Evolutionary conservation across 92 coral and sea anemone genomes (phyloP).

Genomic region (Phymanthus crucifer): DNA sequence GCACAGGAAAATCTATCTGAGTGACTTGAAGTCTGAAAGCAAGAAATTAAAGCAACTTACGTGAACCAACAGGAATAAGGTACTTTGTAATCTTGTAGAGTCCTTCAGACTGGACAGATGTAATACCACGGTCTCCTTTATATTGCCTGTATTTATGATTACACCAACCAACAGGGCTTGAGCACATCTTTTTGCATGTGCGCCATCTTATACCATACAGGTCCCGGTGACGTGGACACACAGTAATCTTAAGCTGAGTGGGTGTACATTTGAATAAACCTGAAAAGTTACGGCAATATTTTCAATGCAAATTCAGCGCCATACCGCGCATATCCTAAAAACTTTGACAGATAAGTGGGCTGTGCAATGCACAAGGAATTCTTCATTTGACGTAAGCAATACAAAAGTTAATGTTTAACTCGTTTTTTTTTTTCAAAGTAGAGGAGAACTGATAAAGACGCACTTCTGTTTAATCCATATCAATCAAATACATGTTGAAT

Average conservation of each 20-base stretch:
- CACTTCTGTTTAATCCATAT: too few species aligned
- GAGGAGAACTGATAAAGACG: too few species aligned
- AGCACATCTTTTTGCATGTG: neutral
- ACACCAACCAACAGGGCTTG: constrained; percentile 10
- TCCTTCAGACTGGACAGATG: constrained; percentile 28
- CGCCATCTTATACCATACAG: constrained; percentile 4
- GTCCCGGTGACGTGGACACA: constrained; percentile 23
- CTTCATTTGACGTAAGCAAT: too few species aligned
- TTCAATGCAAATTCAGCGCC: too few species aligned
- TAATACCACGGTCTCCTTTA: constrained; percentile 38
- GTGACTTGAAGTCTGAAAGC: neutral
- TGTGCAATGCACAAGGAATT: neutral
- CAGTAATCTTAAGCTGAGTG: neutral
- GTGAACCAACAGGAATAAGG: constrained; percentile 30
- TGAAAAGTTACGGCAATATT: too few species aligned
- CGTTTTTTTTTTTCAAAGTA: too few species aligned
- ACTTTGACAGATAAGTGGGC: neutral
- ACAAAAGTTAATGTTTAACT: too few species aligned
- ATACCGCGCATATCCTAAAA: too few species aligned
- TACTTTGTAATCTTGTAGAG: constrained; percentile 34
- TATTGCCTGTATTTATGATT: neutral
- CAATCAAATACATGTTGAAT: too few species aligned
- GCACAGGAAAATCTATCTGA: neutral
- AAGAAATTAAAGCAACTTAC: constrained; percentile 19
- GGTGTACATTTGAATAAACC: neutral